Percentiles rank a stretch among this genome's conserved stretches.
Evolutionary conservation across 2,113 vertebrate genomes (phyloP).

Genomic region (Andinoacara biseriatus): DNA sequence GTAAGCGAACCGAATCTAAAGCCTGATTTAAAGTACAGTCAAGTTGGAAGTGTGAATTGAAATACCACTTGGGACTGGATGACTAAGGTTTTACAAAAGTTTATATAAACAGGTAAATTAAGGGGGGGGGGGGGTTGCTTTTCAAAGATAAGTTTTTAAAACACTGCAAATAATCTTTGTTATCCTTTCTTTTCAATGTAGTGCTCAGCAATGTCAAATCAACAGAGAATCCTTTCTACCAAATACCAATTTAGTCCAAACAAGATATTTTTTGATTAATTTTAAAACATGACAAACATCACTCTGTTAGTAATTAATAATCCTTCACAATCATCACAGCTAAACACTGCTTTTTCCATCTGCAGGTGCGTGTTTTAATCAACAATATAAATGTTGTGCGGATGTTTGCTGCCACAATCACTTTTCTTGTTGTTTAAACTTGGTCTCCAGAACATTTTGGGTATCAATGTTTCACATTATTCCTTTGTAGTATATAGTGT

Average conservation of each 20-base stretch:
- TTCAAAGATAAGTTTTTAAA: neutral
- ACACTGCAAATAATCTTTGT: neutral
- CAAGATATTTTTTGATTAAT: neutral
- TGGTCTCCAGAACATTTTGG: neutral
- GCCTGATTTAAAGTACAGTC: neutral
- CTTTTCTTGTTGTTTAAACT: neutral
- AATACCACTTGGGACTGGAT: neutral
- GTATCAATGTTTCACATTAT: neutral
- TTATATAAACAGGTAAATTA: neutral
- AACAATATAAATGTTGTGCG: neutral
- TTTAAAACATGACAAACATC: neutral
- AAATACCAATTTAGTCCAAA: neutral
- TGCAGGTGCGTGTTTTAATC: neutral
- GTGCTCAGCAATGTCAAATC: neutral
- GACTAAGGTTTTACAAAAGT: neutral
- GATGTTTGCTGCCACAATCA: neutral
- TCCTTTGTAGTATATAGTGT: neutral
- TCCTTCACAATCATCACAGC: neutral
- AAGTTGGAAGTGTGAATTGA: neutral
- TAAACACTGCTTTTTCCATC: neutral
- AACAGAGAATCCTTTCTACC: neutral
- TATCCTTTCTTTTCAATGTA: neutral
- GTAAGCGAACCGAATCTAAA: neutral
- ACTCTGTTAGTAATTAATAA: neutral
- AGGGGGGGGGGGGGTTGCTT: neutral